A percentile compares a stretch with the other conserved stretches of the same genome.
phyloP scores from a whole-genome alignment of 2,113 vertebrate genomes.

The Aix galericulata region DNA sequence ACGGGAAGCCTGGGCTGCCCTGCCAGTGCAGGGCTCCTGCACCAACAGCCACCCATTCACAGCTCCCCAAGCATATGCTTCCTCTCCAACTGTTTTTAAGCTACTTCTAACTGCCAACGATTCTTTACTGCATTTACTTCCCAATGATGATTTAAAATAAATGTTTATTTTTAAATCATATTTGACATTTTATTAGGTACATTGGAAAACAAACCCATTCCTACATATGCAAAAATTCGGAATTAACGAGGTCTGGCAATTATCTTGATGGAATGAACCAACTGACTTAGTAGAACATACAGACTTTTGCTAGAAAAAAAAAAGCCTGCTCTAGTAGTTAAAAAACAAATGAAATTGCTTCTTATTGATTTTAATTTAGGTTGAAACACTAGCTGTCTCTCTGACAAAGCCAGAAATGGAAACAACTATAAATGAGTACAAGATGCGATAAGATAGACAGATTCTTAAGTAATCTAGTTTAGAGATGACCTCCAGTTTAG shows the following conservation, averaged over 20 bases:
- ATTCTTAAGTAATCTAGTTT: slow-evolving; percentile 38
- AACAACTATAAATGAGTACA: slow-evolving; percentile 51
- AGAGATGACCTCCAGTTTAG: slow-evolving; percentile 35
- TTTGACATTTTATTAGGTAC: slow-evolving; percentile 25
- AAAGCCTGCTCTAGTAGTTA: slow-evolving; percentile 59
- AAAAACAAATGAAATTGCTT: slow-evolving; percentile 78
- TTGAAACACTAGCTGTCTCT: slow-evolving; percentile 68
- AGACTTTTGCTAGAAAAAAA: slow-evolving; percentile 1
- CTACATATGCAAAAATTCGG: slow-evolving; percentile 26
- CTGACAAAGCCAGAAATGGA: slow-evolving; percentile 69
- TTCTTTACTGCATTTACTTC: background rate
- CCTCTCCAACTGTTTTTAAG: background rate
- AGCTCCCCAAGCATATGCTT: background rate
- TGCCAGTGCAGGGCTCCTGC: background rate
- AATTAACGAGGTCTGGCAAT: slow-evolving; percentile 44
- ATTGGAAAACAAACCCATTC: slow-evolving; percentile 27
- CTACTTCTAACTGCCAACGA: background rate
- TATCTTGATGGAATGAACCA: slow-evolving; percentile 20
- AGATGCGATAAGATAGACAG: slow-evolving; percentile 60
- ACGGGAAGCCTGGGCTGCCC: background rate
- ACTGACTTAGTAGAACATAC: slow-evolving; percentile 38
- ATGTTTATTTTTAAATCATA: slow-evolving; percentile 24
- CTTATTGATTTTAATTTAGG: slow-evolving; percentile 80
- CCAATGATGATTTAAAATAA: background rate
- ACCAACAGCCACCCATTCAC: background rate